Percentiles rank a stretch among this genome's conserved stretches.
Conservation (phyloP, 2,888 invertebrate genomes). For the Phymatocera aterrima region DNA sequence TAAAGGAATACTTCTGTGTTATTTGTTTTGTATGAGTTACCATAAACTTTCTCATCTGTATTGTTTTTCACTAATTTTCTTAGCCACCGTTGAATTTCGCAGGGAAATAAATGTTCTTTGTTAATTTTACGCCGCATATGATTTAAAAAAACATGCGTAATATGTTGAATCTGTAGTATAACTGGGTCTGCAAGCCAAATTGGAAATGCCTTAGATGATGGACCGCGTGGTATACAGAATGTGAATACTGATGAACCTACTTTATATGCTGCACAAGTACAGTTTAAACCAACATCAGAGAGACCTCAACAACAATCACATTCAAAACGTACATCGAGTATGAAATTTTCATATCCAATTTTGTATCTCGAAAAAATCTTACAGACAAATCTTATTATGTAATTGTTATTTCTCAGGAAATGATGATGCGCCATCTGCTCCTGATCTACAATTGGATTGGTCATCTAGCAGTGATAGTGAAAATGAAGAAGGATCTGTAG, state of each 20-base stretch:
- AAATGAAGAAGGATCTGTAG: slow-evolving; percentile 78
- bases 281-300: slow-evolving; percentile 55
- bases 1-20: slow-evolving; percentile 19
- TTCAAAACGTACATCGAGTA: slow-evolving; percentile 62
- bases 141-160: slow-evolving; percentile 36
- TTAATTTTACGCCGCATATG: neutral
- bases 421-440: slow-evolving; percentile 79
- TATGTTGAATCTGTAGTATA: slow-evolving; percentile 60
- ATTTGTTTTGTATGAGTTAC: neutral
- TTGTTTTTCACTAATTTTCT: slow-evolving; percentile 44
- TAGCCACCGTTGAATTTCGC: neutral
- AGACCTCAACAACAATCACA: slow-evolving; percentile 59
- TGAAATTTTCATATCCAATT: slow-evolving; percentile 36
- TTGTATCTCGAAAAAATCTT: neutral
- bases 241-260: slow-evolving; percentile 56
- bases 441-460: slow-evolving; percentile 88
- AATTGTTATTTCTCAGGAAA: slow-evolving; percentile 55
- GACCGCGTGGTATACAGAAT: slow-evolving; percentile 55
- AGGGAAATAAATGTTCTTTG: neutral
- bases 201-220: slow-evolving; percentile 55
- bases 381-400: slow-evolving; percentile 11
- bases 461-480: slow-evolving; percentile 79
- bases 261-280: slow-evolving; percentile 55
- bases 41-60: neutral
- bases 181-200: slow-evolving; percentile 58